Evolutionary conservation across 2,113 vertebrate genomes (phyloP).

Genomic region (Pholis gunnellus): DNA sequence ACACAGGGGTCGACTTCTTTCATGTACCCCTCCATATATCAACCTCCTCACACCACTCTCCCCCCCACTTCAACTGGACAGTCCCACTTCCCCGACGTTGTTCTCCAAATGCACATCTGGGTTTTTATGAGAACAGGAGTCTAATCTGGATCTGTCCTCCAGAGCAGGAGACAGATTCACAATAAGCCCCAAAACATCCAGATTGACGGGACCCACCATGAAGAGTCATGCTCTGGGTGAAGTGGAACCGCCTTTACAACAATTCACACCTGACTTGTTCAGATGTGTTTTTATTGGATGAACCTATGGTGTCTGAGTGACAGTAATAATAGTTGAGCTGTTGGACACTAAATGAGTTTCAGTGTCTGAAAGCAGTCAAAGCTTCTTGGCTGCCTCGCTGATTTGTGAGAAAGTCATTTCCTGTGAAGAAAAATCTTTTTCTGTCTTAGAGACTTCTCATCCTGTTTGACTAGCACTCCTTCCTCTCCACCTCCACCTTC

Average conservation of each 20-base stretch:
- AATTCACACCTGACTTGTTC: not conserved
- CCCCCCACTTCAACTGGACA: not conserved
- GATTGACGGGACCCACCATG: not conserved
- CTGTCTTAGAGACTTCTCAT: slow-evolving; percentile 59
- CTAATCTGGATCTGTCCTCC: not conserved
- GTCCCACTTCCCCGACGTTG: not conserved
- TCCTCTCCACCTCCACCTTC: slow-evolving; percentile 42
- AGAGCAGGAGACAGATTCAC: not conserved
- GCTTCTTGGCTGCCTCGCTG: slow-evolving; percentile 39
- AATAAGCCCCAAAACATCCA: not conserved
- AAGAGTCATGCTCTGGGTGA: not conserved
- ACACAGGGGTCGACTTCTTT: slow-evolving; percentile 37
- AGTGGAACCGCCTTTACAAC: not conserved
- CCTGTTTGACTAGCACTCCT: slow-evolving; percentile 63
- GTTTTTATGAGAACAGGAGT: slow-evolving; percentile 45
- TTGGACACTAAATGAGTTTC: slow-evolving; percentile 8
- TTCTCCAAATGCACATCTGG: slow-evolving; percentile 57
- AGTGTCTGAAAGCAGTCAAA: slow-evolving; percentile 36
- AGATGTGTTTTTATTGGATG: slow-evolving; percentile 17
- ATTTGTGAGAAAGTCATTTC: slow-evolving; percentile 75
- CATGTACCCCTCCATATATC: slow-evolving; percentile 24
- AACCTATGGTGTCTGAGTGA: not conserved
- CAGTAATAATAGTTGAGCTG: not conserved
- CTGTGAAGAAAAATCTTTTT: slow-evolving; percentile 68
- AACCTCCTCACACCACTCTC: slow-evolving; percentile 2